These are phyloP conservation scores for Aplochiton taeniatus DNA, from an alignment of 2,797 vertebrate species.

Conservation along the genomic window DNA sequence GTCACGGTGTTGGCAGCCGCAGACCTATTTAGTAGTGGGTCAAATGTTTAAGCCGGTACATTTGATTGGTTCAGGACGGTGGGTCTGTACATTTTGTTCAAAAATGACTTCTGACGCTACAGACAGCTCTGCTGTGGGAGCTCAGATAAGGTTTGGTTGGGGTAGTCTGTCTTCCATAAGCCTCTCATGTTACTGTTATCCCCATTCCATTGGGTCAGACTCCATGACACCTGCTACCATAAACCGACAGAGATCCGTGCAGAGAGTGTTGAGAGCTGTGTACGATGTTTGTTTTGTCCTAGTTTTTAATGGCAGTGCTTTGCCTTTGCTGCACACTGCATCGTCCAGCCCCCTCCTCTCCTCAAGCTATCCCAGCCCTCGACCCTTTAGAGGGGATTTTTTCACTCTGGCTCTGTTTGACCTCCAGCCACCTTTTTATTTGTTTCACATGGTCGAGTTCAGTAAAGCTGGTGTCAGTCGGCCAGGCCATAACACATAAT, in stretches of 20 bases:
- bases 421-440: slow-evolving; percentile 68
- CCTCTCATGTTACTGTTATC: not conserved
- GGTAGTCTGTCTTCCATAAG: not conserved
- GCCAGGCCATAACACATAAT: slow-evolving; percentile 50
- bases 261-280: no score
- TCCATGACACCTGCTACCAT: not conserved
- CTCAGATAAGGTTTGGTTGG: slow-evolving; percentile 3
- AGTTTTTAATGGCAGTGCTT: no score
- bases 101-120: no score
- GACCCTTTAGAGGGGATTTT: slow-evolving; percentile 6
- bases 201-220: not conserved
- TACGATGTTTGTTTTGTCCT: no score
- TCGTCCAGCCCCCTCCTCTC: not conserved
- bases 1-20: no score
- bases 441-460: slow-evolving; percentile 66
- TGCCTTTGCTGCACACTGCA: no score
- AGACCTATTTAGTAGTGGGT: no score
- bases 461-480: slow-evolving; percentile 56
- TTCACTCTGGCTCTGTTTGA: slow-evolving; percentile 48
- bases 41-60: no score
- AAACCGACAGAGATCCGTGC: no score
- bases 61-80: no score
- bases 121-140: not conserved
- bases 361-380: not conserved
- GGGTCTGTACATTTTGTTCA: no score